These are phyloP conservation scores for Geotrupes spiniger DNA, from an alignment of 2,888 invertebrate genomes.

Conservation along the genomic window DNA sequence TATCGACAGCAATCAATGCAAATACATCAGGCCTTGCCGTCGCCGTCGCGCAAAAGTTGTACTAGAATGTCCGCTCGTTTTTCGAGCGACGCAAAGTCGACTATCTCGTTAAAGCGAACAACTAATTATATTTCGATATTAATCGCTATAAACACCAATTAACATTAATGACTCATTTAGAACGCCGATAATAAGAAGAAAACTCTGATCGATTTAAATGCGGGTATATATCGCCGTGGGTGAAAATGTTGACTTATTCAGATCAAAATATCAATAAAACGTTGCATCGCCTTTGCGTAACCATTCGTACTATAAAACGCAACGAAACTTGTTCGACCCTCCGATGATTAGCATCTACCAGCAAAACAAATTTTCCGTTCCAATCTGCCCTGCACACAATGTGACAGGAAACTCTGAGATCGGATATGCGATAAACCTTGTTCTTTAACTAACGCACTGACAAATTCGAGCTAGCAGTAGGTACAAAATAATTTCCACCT, in stretches of 20 bases:
- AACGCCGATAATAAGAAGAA: too few relatives aligned
- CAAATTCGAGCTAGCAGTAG: not conserved
- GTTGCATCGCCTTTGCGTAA: too few relatives aligned
- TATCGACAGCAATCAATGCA: slow-evolving; percentile 7
- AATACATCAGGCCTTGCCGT: slow-evolving; percentile 2
- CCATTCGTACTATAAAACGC: not conserved
- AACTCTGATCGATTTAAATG: not conserved
- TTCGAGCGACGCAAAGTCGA: not conserved
- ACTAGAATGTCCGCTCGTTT: not conserved
- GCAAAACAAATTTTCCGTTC: slow-evolving; percentile 2
- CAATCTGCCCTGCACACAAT: not conserved
- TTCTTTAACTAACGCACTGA: not conserved
- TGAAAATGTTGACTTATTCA: too few relatives aligned
- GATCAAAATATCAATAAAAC: too few relatives aligned
- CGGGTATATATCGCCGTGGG: too few relatives aligned
- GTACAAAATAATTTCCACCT: slow-evolving; percentile 1
- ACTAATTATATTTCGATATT: slow-evolving; percentile 1
- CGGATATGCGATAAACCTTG: slow-evolving; percentile 3
- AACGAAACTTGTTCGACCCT: not conserved
- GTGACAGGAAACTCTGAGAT: not conserved
- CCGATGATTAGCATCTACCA: slow-evolving; percentile 6
- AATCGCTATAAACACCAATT: slow-evolving; percentile 3
- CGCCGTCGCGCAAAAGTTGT: not conserved
- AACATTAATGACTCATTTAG: slow-evolving; percentile 4
- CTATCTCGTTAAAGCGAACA: slow-evolving; percentile 3